Conservation (phyloP, 2,888 invertebrate genomes). For the Psococerastis gibbosa region DNA sequence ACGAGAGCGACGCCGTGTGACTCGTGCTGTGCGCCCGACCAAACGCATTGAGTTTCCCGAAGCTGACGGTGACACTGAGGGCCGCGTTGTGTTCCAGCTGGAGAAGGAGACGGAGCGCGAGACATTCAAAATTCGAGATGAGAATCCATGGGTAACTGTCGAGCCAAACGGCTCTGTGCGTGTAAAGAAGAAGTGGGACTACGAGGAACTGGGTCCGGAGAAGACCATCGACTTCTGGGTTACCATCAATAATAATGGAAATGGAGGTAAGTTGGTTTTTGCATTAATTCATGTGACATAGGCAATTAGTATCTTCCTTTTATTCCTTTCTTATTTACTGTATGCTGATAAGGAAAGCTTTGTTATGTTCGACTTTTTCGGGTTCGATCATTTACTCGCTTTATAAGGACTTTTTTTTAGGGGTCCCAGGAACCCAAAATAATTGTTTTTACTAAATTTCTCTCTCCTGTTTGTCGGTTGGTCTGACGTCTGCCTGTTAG, state of each 20-base stretch:
- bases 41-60: conserved; percentile 84
- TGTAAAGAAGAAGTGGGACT: conserved; percentile 94
- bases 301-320: too few relatives aligned
- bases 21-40: conserved; percentile 82
- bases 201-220: conserved; percentile 82
- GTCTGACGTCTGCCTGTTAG: too few relatives aligned
- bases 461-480: too few relatives aligned
- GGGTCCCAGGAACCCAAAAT: too few relatives aligned
- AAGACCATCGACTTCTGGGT: conserved; percentile 95
- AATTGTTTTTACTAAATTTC: too few relatives aligned
- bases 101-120: conserved; percentile 85
- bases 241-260: conserved; percentile 76
- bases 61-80: conserved; percentile 74
- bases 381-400: too few relatives aligned
- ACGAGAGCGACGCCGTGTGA: conserved; percentile 47
- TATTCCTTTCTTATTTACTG: too few relatives aligned
- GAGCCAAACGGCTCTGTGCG: conserved; percentile 80
- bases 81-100: conserved; percentile 69
- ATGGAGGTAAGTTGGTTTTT: conserved; percentile 47
- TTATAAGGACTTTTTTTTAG: too few relatives aligned
- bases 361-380: too few relatives aligned
- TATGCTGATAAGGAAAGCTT: too few relatives aligned
- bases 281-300: neutral
- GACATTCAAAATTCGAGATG: conserved; percentile 82
- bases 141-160: conserved; percentile 86